These are phyloP conservation scores for Cliona cf. orientalis DNA, from an alignment of 37 sponge, comb jelly and placozoan species.

Conservation along the genomic window DNA sequence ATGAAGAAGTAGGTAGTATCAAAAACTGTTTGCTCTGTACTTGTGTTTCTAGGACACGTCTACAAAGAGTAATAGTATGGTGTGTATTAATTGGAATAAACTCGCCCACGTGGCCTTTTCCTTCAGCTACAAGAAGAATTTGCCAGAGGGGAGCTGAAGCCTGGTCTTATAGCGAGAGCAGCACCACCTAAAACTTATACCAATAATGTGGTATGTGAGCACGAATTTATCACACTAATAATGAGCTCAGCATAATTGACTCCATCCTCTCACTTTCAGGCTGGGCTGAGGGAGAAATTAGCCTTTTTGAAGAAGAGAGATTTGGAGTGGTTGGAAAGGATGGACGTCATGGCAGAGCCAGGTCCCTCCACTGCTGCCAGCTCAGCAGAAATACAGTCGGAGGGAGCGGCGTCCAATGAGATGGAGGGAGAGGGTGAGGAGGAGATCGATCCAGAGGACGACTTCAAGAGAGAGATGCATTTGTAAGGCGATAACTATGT, in stretches of 20 bases:
- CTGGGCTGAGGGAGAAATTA: constrained; percentile 42
- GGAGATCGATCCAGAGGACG: constrained; percentile 67
- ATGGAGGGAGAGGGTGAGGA: constrained; percentile 32
- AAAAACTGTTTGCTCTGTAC: neutral
- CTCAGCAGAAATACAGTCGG: too few relatives aligned
- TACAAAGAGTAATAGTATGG: neutral
- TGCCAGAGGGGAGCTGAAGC: constrained; percentile 51
- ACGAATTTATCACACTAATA: too few relatives aligned
- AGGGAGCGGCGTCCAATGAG: neutral
- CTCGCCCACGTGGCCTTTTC: neutral
- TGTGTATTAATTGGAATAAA: neutral
- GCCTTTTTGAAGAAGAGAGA: constrained; percentile 28
- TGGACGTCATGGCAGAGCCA: constrained; percentile 53
- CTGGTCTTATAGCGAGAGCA: constrained; percentile 49
- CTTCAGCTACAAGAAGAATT: constrained; percentile 61
- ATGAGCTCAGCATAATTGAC: neutral
- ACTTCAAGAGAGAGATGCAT: constrained; percentile 88
- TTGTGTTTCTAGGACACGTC: neutral
- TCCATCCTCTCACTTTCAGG: constrained; percentile 5
- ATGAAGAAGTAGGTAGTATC: constrained; percentile 49
- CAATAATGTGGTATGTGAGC: constrained; percentile 68
- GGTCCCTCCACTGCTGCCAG: neutral
- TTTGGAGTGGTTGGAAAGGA: constrained; percentile 70
- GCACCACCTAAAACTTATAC: constrained; percentile 60
- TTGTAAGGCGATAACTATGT: constrained; percentile 66